Evolutionary conservation across 2,797 vertebrate species (phyloP).

Genomic region (Falco peregrinus): DNA sequence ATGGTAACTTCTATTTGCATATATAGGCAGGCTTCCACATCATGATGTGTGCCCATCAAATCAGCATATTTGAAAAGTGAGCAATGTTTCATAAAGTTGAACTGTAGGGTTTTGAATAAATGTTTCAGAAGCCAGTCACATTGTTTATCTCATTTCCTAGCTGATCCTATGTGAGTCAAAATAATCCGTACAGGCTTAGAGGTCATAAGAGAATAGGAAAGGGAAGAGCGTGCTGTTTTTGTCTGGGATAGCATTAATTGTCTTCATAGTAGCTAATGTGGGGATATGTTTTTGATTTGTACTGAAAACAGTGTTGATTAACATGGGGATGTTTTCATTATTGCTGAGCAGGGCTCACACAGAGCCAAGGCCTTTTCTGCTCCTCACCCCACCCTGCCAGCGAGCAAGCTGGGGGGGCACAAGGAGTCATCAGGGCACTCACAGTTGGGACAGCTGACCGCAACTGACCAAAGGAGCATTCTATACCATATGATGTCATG

Average conservation of each 20-base stretch:
- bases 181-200: not conserved
- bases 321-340: not conserved
- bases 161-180: not conserved
- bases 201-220: not conserved
- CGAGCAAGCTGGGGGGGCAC: fast-evolving
- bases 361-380: not conserved
- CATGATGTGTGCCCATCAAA: not conserved
- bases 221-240: not conserved
- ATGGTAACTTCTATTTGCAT: not conserved
- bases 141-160: not conserved
- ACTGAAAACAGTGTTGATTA: not conserved
- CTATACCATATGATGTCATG: not conserved
- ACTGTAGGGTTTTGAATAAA: not conserved
- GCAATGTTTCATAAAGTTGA: not conserved
- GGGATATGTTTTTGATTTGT: not conserved
- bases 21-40: not conserved
- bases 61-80: not conserved
- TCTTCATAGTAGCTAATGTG: not conserved
- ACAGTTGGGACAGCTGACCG: not conserved
- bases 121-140: not conserved
- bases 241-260: not conserved
- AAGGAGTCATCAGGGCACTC: not conserved
- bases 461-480: not conserved
- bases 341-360: not conserved
- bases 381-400: not conserved